Base-by-base conservation (phyloP, 2,888 invertebrate genomes). In the Diarsia rubi region DNA sequence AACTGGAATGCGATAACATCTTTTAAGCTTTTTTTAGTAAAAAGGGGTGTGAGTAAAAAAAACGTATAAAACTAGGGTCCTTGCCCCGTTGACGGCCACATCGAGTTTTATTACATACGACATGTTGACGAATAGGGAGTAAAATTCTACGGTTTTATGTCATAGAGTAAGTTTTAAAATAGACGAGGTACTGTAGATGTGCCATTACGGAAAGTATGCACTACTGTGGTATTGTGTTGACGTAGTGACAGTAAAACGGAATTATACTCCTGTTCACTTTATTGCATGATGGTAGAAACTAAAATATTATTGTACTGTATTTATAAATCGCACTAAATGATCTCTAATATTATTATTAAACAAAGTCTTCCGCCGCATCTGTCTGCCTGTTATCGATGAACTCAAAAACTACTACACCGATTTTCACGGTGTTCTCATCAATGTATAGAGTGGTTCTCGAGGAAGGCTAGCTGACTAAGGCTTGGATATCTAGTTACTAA, bases 101-200 rank as follows among this genome's bases (percentile, higher is more conserved):
- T 91, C 91, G 91, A 93, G 93, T 94, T 95, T 94, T 95, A 95
- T 94, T 93, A 91, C 91, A 87, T 91, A 93, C 91, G 92, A 93
- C 92, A 93, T 91, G 93, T 92, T 95, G 94, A 95, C 93, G 93
- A 92, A 94, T 93, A 91, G 91, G 88, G 90, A 88, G 90, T 91
- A 90, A 90, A 93, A 91, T 87, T 88, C 88, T 86, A 89, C 85
- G 73, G 87, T 84, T 86, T 88, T 79, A 69, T 82, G 79, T 73
- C 92, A 92, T 87, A 93, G 92, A 93, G 68, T 89, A 89, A 64
- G 73, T 82, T 82, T 85, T 78, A 73, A 73, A 79, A 85, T 72
- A 88, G 85, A 84, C 70, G 65, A 75, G 77, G 49, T 66, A 45
- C 57, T 63, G 31, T 69, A 82, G 59, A 78, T 24, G 37, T 67